A percentile compares a stretch with the other conserved stretches of the same genome.
These are phyloP conservation scores for Lapara coniferarum DNA, from an alignment of 2,888 invertebrate genomes.

Conservation along the genomic window DNA sequence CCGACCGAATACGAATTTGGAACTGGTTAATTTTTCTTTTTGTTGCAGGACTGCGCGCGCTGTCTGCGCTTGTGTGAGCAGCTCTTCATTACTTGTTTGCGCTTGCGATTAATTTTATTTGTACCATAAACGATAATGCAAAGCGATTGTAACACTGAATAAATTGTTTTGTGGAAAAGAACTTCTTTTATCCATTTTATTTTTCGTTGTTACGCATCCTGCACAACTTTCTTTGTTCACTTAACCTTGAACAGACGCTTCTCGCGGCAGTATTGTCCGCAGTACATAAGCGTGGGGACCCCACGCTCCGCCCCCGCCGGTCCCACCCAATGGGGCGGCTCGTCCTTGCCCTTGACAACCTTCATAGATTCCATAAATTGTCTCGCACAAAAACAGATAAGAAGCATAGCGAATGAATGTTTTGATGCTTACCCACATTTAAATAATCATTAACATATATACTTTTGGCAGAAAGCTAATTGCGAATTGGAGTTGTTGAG, in stretches of 20 bases:
- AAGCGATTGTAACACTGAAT: constrained; percentile 23
- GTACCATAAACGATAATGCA: constrained; percentile 20
- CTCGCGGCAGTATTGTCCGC: background rate
- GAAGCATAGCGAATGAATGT: constrained; percentile 48
- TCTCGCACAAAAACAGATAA: constrained; percentile 39
- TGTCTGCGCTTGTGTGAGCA: constrained; percentile 33
- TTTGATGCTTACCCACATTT: constrained; percentile 25
- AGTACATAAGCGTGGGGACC: constrained; percentile 29
- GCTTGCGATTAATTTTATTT: constrained; percentile 31
- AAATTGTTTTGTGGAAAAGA: constrained; percentile 29
- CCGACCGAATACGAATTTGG: constrained; percentile 56
- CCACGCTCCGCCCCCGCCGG: constrained; percentile 54
- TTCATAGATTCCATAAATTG: constrained; percentile 45
- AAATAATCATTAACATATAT: constrained; percentile 5
- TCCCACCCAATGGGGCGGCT: constrained; percentile 55
- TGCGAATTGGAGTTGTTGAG: constrained; percentile 21
- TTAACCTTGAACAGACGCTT: constrained; percentile 1
- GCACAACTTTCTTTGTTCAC: constrained; percentile 25
- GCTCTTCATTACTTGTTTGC: background rate
- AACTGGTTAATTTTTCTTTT: constrained; percentile 55
- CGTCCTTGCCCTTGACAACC: constrained; percentile 47
- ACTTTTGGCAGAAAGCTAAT: constrained; percentile 4
- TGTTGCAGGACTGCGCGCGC: constrained; percentile 50
- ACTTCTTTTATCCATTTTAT: constrained; percentile 37
- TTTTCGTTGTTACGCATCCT: constrained; percentile 31